Conservation (phyloP, 92 coral and sea anemone species). For the Phymanthus crucifer region DNA sequence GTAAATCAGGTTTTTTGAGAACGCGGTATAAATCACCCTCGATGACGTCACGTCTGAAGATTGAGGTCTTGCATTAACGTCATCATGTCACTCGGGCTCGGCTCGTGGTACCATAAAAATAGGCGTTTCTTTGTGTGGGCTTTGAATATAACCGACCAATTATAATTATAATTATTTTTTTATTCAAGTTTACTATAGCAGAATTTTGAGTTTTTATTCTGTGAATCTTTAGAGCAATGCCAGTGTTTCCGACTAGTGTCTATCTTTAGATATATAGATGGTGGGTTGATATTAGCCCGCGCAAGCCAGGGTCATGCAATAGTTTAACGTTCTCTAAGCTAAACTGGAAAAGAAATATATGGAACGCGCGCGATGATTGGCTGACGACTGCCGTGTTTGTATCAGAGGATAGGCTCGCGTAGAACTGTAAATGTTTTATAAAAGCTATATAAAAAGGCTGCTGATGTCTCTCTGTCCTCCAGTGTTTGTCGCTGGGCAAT, state of each 20-base stretch:
- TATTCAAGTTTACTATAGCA: background rate
- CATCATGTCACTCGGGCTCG: background rate
- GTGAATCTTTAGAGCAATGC: too few species aligned
- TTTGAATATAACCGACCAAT: background rate
- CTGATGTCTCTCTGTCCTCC: too few species aligned
- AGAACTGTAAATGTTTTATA: too few species aligned
- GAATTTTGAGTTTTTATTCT: too few species aligned
- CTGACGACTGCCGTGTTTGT: too few species aligned
- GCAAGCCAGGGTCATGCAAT: background rate
- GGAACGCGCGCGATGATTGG: background rate
- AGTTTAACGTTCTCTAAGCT: background rate
- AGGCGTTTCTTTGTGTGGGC: background rate
- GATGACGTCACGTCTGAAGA: constrained; percentile 6
- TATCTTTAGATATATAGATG: background rate
- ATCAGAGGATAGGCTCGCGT: too few species aligned
- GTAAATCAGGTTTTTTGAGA: background rate
- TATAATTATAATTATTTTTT: background rate
- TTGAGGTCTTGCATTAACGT: background rate
- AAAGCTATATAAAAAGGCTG: too few species aligned
- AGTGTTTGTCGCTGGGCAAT: too few species aligned
- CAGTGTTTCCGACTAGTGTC: background rate
- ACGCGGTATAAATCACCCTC: background rate
- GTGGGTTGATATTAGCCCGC: background rate
- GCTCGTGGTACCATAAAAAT: background rate
- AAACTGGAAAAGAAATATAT: too few species aligned